phyloP scores from a whole-genome alignment of 2,888 invertebrate genomes.

The Glaucopsyche alexis region DNA sequence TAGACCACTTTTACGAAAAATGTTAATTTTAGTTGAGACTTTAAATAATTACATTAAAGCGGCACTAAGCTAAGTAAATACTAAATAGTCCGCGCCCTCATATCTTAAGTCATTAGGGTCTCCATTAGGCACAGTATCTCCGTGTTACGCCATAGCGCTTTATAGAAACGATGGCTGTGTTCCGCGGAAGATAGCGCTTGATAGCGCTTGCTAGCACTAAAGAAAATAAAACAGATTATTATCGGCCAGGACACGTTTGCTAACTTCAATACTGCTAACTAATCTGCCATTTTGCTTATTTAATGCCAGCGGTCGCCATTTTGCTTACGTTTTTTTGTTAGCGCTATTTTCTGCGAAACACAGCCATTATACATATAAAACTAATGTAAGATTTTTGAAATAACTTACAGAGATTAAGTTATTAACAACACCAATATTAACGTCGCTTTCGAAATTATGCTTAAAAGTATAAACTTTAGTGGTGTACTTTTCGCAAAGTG shows the following conservation, averaged over 20 bases:
- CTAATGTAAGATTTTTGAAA: background rate
- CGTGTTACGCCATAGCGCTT: background rate
- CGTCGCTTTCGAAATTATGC: too few relatives aligned
- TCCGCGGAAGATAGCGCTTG: too few relatives aligned
- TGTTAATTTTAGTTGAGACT: background rate
- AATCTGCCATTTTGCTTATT: too few relatives aligned
- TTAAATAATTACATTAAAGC: conserved; percentile 7
- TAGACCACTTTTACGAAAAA: background rate
- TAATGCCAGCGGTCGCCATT: too few relatives aligned
- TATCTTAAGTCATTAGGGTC: background rate
- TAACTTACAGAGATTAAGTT: too few relatives aligned
- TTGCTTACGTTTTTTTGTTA: too few relatives aligned
- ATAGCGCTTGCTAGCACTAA: too few relatives aligned
- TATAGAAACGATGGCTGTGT: background rate
- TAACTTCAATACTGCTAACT: too few relatives aligned
- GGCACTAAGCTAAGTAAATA: conserved; percentile 7
- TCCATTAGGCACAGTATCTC: conserved; percentile 1
- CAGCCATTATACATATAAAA: background rate
- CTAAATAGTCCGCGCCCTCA: background rate
- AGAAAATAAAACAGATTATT: too few relatives aligned
- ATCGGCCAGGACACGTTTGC: too few relatives aligned
- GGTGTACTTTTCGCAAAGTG: background rate
- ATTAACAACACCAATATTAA: too few relatives aligned
- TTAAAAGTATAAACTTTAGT: background rate
- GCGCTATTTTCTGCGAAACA: too few relatives aligned